Conservation (phyloP, 2,888 invertebrate genomes). For the Timema cristinae region DNA sequence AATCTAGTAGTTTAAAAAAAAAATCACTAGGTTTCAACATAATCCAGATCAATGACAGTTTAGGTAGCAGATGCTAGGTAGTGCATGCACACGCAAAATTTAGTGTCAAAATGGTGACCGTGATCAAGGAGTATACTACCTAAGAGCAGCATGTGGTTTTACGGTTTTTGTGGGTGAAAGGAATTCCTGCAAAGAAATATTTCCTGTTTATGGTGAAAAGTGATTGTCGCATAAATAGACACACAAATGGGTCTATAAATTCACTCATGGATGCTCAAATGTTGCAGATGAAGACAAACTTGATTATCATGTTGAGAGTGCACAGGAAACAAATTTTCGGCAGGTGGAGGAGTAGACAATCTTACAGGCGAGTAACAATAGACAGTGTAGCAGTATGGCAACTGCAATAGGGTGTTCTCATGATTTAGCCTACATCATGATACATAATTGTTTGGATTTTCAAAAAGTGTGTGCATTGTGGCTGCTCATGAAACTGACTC, state of each 20-base stretch:
- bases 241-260: background rate
- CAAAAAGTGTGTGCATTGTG: background rate
- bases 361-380: constrained; percentile 4
- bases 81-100: too few relatives aligned
- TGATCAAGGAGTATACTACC: too few relatives aligned
- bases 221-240: background rate
- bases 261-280: background rate
- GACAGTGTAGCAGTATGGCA: background rate
- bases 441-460: background rate
- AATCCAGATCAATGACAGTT: too few relatives aligned
- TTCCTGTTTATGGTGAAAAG: constrained; percentile 1
- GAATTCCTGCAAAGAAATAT: constrained; percentile 2
- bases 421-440: too few relatives aligned
- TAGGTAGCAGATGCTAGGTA: too few relatives aligned
- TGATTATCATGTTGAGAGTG: background rate
- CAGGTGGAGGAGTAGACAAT: background rate
- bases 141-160: too few relatives aligned
- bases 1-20: too few relatives aligned
- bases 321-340: background rate
- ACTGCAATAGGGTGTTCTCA: constrained; percentile 1
- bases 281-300: background rate
- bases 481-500: background rate
- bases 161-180: background rate
- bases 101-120: too few relatives aligned
- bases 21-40: too few relatives aligned